A percentile compares a stretch with the other conserved stretches of the same genome.
These are phyloP conservation scores for Platycnemis pennipes DNA, from an alignment of 2,888 invertebrate genomes.

Conservation along the genomic window DNA sequence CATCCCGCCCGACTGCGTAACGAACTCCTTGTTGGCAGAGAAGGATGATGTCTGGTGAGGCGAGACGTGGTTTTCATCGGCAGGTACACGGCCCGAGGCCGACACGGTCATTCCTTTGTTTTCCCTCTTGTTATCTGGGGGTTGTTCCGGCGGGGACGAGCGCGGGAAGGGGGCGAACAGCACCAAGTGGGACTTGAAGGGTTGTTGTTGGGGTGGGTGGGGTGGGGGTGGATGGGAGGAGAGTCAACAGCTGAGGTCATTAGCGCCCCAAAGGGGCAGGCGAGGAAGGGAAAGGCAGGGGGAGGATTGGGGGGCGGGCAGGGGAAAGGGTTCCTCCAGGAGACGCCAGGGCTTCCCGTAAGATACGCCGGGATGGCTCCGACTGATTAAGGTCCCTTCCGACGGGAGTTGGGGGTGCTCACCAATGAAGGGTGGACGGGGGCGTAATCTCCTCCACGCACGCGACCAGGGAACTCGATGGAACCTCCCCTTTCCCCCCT, in stretches of 20 bases:
- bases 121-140: not conserved
- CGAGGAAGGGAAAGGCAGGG: not conserved
- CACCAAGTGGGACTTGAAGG: not conserved
- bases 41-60: not conserved
- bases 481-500: not conserved
- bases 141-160: not conserved
- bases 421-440: not conserved
- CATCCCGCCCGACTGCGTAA: not conserved
- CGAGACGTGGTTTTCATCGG: not conserved
- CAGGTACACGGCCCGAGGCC: not conserved
- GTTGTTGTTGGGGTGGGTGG: not conserved
- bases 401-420: not conserved
- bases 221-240: not conserved
- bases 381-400: not conserved
- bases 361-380: not conserved
- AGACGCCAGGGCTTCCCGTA: not conserved
- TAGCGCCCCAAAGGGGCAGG: not conserved
- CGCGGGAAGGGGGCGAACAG: not conserved
- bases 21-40: not conserved
- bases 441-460: not conserved
- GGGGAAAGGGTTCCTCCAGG: not conserved
- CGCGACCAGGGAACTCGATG: not conserved
- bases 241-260: constrained; percentile 13
- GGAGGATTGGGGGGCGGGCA: not conserved
- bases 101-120: not conserved